A percentile compares a stretch with the other conserved stretches of the same genome.
Conservation (phyloP, 2,797 vertebrate species). For the Helarctos malayanus region DNA sequence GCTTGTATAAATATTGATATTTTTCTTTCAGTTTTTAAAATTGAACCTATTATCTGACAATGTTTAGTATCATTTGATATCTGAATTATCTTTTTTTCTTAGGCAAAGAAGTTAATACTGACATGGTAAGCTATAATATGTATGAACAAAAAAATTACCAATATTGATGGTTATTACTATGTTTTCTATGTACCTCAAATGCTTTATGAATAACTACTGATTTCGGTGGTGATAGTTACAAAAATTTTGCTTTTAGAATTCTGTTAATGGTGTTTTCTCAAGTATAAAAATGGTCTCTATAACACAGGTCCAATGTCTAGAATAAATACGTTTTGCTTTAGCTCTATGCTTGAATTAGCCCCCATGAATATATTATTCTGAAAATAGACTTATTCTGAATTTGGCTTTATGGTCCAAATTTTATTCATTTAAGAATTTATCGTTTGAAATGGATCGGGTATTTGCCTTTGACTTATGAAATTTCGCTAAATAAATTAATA, state of each 20-base stretch:
- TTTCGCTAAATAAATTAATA: slow-evolving; percentile 13
- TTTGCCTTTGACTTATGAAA: neutral
- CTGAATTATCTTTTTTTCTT: slow-evolving; percentile 59
- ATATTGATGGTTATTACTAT: slow-evolving; percentile 4
- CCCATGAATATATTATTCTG: neutral
- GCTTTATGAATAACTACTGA: neutral
- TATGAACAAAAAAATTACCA: neutral
- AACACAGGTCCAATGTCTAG: neutral
- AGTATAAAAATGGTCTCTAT: slow-evolving; percentile 42
- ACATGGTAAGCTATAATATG: slow-evolving; percentile 63
- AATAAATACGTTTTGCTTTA: slow-evolving; percentile 47
- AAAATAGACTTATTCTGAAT: slow-evolving; percentile 45
- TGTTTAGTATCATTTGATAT: slow-evolving; percentile 54
- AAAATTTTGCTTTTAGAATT: slow-evolving; percentile 51
- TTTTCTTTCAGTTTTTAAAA: neutral
- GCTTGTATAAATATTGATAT: neutral
- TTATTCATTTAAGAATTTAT: slow-evolving; percentile 35
- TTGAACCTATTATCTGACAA: neutral
- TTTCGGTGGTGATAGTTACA: neutral
- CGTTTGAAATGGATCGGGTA: neutral
- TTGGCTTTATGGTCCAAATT: slow-evolving; percentile 29
- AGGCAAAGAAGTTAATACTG: slow-evolving; percentile 16
- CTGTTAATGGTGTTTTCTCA: slow-evolving; percentile 25
- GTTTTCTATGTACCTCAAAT: neutral
- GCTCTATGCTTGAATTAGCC: slow-evolving; percentile 10